phyloP scores from a whole-genome alignment of 2,113 vertebrate genomes.

The Ciconia boyciana region DNA sequence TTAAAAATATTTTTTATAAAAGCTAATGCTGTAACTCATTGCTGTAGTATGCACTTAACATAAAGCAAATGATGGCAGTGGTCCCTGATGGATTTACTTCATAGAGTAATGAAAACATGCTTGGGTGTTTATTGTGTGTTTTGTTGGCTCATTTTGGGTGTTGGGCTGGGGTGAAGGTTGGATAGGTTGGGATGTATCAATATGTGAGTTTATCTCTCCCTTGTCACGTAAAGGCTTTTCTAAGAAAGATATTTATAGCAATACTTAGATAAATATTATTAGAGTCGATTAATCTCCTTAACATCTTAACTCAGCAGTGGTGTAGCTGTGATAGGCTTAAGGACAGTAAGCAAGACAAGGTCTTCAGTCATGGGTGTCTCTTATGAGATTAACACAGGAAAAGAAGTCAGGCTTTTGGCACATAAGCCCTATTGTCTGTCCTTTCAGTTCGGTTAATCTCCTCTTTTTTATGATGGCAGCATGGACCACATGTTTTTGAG shows the following conservation, averaged over 20 bases:
- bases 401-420: constrained; percentile 11
- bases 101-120: neutral
- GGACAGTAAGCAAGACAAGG: neutral
- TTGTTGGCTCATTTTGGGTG: neutral
- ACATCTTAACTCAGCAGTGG: neutral
- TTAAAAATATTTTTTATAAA: neutral
- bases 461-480: neutral
- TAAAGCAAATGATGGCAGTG: neutral
- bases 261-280: constrained; percentile 9
- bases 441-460: constrained; percentile 21
- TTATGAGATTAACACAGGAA: neutral
- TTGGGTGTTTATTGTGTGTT: neutral
- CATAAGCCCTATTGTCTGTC: neutral
- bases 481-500: neutral
- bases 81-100: neutral
- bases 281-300: constrained; percentile 1
- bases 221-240: neutral
- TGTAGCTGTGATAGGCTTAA: neutral
- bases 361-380: neutral
- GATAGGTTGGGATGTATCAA: neutral
- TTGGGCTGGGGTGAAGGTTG: neutral
- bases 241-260: neutral
- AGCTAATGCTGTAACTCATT: neutral
- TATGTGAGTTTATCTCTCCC: neutral
- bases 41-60: neutral